Evolutionary conservation across 1,140 invertebrate genomes (phyloP).

Genomic region (Prorops nasuta): DNA sequence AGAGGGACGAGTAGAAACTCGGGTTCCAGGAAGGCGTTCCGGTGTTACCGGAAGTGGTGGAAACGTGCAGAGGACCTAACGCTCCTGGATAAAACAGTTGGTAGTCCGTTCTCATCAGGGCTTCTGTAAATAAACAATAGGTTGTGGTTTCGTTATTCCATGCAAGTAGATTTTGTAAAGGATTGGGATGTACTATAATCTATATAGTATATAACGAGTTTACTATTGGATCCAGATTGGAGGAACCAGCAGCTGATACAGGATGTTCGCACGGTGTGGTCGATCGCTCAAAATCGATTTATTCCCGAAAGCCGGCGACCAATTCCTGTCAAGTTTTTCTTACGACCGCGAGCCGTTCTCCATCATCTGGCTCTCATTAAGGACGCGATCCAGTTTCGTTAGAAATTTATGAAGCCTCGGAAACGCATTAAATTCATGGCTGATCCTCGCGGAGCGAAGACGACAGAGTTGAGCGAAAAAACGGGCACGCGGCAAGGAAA

Average conservation of each 20-base stretch:
- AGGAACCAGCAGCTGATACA: no score
- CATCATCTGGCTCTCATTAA: no score
- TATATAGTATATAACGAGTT: no score
- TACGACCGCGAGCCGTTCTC: no score
- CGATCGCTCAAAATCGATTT: slow-evolving; percentile 12
- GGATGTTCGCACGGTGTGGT: no score
- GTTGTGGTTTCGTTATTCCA: slow-evolving; percentile 1
- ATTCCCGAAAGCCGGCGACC: slow-evolving; percentile 11
- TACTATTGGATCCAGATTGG: no score
- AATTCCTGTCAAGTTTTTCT: no score
- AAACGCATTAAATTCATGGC: no score
- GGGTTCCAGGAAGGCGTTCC: slow-evolving; percentile 47
- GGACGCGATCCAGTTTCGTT: no score
- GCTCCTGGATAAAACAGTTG: slow-evolving; percentile 51
- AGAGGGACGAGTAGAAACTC: slow-evolving; percentile 51
- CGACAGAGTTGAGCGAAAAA: not conserved
- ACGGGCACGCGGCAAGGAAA: not conserved
- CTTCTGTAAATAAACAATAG: slow-evolving; percentile 30
- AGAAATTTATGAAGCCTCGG: no score
- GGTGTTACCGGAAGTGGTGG: slow-evolving; percentile 39
- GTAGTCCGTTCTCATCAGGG: slow-evolving; percentile 51
- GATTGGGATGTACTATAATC: no score
- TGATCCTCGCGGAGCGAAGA: not conserved
- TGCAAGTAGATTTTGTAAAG: no score
- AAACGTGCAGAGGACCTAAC: slow-evolving; percentile 47